Conservation (phyloP, 2,113 vertebrate genomes). For the Myotis lucifugus region DNA sequence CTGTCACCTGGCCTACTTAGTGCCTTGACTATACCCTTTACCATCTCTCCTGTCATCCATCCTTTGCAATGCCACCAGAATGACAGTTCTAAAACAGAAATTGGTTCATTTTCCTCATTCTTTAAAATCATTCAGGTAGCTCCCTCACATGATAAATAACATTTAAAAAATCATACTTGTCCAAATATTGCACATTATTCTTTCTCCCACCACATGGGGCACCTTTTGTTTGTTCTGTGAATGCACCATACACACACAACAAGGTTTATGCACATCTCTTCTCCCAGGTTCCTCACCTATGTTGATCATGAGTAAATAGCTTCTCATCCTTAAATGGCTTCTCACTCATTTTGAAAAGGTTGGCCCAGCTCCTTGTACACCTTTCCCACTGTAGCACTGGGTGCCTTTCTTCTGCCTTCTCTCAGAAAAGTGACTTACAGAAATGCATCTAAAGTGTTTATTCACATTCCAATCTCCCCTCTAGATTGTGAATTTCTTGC, state of each 20-base stretch:
- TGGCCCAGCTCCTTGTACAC: rapidly evolving
- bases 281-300: rapidly evolving
- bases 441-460: background rate
- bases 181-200: background rate
- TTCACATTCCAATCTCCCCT: background rate
- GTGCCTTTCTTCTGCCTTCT: background rate
- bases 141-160: background rate
- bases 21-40: background rate
- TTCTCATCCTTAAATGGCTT: background rate
- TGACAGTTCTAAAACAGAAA: background rate
- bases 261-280: too few relatives aligned
- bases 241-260: too few relatives aligned
- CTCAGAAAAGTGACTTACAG: background rate
- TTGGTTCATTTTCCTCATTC: too few relatives aligned
- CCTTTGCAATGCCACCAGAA: background rate
- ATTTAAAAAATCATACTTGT: background rate
- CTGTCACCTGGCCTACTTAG: background rate
- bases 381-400: background rate
- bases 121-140: background rate
- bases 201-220: rapidly evolving
- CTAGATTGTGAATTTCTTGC: background rate
- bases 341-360: background rate
- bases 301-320: background rate
- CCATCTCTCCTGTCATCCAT: background rate
- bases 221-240: background rate